Base-by-base conservation (phyloP, 2,113 vertebrate species). In the Microcebus ravelobensis region DNA sequence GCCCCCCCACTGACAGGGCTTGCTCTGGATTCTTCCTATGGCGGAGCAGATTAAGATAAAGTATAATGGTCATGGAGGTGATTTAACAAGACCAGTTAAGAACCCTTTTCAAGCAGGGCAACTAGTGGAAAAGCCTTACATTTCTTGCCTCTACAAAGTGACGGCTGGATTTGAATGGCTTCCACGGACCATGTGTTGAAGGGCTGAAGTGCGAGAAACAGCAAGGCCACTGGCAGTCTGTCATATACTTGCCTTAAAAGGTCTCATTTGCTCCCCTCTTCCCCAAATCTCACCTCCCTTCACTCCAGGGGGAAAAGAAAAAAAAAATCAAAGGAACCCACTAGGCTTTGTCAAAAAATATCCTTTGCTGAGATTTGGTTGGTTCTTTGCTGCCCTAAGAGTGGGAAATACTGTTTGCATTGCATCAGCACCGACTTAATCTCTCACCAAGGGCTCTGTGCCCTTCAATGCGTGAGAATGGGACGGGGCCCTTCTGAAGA, bases 271-370 rank as follows among this genome's bases (percentile, higher is more conserved):
- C 9, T 10, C 4, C 23, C 52, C 13, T 36, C 61, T 8, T 42
- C 57, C 65, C 86, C 85, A 29, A 73, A 82, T 15, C 34, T 80
- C 12, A 0, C 17, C n/a, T 82, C 91, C 61, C 42, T 42, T 80
- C 34, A 31, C 50, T 17, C 17, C 20, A 17, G 81, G 29, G 70
- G 17, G 13, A 57, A 55, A 8, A 48, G 21, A 70, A 27, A 65
- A 79, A 87, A 85, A 79, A 87, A 85, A 57, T 59, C 81, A 86
- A 91, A 96, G 86, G 73, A 63, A 52, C 0, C 9, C 42, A 20
- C 6, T 3, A 48, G 83, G 82, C 55, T 92, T 92, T 67, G 65
- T 90, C 14, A 14, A 45, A 57, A 76, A 87, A 29, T 8, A 48
- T 57, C 61, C 85, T 80, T 13, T 15, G 67, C 74, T 7, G 76